phyloP scores from a whole-genome alignment of 1,140 invertebrate genomes.

The Rhizoglyphus robini region DNA sequence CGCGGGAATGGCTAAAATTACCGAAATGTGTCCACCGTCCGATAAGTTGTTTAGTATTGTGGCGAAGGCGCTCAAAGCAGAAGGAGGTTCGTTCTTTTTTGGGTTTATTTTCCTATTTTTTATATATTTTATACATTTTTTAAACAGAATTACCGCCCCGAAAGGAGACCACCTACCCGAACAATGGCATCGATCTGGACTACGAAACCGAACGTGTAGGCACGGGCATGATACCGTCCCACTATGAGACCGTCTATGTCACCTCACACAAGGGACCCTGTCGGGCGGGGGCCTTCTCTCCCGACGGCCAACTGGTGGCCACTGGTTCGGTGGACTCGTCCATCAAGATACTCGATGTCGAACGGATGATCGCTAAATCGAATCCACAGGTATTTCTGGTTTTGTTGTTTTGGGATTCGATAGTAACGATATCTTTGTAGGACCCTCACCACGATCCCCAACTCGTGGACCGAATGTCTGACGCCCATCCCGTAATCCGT shows the following conservation, averaged over 20 bases:
- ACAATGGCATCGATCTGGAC: conserved; percentile 69
- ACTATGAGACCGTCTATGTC: conserved; percentile 96
- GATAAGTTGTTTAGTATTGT: conserved; percentile 75
- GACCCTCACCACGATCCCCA: background rate
- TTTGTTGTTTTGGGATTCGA: too few species aligned
- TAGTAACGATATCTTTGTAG: too few species aligned
- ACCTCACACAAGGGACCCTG: conserved; percentile 96
- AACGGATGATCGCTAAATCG: conserved; percentile 85
- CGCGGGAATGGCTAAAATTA: conserved; percentile 61
- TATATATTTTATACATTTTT: background rate
- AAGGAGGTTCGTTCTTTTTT: conserved; percentile 43
- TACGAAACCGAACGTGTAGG: conserved; percentile 71
- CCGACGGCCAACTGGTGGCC: conserved; percentile 83
- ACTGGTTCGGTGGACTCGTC: conserved; percentile 95
- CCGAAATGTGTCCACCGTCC: conserved; percentile 84
- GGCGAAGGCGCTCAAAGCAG: conserved; percentile 66
- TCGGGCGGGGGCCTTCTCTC: conserved; percentile 81
- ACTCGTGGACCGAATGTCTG: conserved; percentile 40
- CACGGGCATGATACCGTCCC: conserved; percentile 3
- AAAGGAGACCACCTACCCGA: conserved; percentile 29
- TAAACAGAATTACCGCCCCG: too few species aligned
- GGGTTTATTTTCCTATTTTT: background rate
- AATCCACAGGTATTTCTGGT: too few species aligned
- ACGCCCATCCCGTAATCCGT: conserved; percentile 92
- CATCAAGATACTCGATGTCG: conserved; percentile 96